Evolutionary conservation across 2,113 vertebrate genomes (phyloP).

Genomic region (Struthio camelus): DNA sequence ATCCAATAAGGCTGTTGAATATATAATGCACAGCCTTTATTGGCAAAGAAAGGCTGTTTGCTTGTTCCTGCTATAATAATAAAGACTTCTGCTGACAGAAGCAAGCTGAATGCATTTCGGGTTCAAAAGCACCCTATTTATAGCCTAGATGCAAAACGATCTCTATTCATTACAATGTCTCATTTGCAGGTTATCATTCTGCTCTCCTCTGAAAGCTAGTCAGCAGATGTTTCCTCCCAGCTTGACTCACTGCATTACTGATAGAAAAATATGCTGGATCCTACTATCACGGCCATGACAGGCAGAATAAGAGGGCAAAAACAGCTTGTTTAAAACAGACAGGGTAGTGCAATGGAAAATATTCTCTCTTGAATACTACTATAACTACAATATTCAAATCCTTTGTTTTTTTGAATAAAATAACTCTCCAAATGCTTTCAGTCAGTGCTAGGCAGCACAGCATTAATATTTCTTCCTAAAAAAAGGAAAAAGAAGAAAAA

Average conservation of each 20-base stretch:
- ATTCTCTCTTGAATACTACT: background rate
- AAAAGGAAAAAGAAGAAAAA: background rate
- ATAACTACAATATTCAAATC: background rate
- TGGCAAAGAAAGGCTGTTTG: constrained; percentile 43
- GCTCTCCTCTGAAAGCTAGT: constrained; percentile 37
- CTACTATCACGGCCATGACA: background rate
- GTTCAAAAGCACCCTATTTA: constrained; percentile 68
- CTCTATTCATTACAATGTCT: constrained; percentile 45
- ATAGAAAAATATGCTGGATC: background rate
- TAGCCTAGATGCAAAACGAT: constrained; percentile 51
- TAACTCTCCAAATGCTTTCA: background rate
- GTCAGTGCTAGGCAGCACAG: background rate
- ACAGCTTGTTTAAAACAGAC: background rate
- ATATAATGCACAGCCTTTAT: constrained; percentile 46
- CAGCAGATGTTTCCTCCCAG: constrained; percentile 20
- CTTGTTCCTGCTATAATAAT: constrained; percentile 54
- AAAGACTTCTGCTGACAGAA: constrained; percentile 69
- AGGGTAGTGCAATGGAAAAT: background rate
- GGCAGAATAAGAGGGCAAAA: background rate
- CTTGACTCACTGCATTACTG: background rate
- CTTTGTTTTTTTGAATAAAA: background rate
- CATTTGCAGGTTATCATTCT: constrained; percentile 65
- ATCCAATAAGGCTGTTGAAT: constrained; percentile 32
- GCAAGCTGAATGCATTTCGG: constrained; percentile 39
- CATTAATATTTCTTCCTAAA: background rate